Evolutionary conservation across 2,888 invertebrate species (phyloP).

Genomic region (Chymomyza procnemis): DNA sequence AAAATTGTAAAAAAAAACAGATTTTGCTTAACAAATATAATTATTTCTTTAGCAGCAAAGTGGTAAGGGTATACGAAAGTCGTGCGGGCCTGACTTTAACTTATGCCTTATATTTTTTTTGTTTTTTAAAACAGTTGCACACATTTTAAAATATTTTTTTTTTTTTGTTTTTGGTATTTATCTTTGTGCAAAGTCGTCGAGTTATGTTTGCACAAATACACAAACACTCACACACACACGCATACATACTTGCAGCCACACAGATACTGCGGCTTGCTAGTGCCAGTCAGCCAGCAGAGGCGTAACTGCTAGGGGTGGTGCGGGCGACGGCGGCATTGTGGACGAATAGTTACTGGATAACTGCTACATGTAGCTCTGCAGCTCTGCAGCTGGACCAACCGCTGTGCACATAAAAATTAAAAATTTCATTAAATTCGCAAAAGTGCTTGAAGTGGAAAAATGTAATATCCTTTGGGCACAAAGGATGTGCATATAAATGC

Average conservation of each 20-base stretch:
- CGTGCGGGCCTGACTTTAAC: too few species aligned
- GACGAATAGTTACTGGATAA: not conserved
- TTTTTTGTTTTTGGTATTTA: slow-evolving; percentile 18
- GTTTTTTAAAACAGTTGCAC: too few species aligned
- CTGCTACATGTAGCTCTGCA: not conserved
- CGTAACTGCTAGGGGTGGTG: not conserved
- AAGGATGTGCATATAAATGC: slow-evolving; percentile 68
- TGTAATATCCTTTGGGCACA: slow-evolving; percentile 72
- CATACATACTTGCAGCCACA: too few species aligned
- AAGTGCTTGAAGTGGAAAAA: slow-evolving; percentile 72
- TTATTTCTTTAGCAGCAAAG: too few species aligned
- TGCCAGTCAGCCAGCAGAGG: slow-evolving; percentile 28
- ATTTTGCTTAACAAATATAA: too few species aligned
- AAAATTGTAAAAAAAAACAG: too few species aligned
- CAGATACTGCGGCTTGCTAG: slow-evolving; percentile 38
- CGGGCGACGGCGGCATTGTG: too few species aligned
- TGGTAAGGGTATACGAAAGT: too few species aligned
- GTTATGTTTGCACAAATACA: not conserved
- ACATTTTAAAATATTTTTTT: not conserved
- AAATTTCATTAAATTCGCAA: slow-evolving; percentile 73
- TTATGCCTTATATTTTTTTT: too few species aligned
- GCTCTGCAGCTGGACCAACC: not conserved
- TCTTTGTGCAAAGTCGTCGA: slow-evolving; percentile 22
- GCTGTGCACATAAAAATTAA: slow-evolving; percentile 64
- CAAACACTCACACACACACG: not conserved